phyloP scores from a whole-genome alignment of 2,888 invertebrate species.

The Ectemnius lituratus region DNA sequence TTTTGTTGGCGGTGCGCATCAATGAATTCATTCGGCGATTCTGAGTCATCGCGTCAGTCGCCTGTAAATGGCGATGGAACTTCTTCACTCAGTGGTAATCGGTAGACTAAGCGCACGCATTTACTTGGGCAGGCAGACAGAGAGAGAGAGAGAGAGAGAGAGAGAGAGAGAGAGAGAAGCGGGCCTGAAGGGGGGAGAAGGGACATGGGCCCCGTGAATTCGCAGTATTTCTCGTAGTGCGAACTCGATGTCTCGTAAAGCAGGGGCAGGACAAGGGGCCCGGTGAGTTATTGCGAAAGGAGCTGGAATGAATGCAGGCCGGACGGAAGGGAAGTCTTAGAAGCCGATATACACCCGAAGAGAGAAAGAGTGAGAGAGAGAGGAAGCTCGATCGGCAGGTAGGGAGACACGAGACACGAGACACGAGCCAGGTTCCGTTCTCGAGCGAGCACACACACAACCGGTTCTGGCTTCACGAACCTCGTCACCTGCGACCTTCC shows the following conservation, averaged over 20 bases:
- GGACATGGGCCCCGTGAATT: background rate
- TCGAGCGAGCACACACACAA: slow-evolving; percentile 42
- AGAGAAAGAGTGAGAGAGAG: slow-evolving; percentile 53
- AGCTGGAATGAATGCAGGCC: slow-evolving; percentile 19
- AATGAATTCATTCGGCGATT: slow-evolving; percentile 4
- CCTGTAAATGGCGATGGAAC: background rate
- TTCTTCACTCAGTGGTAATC: background rate
- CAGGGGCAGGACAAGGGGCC: slow-evolving; percentile 18
- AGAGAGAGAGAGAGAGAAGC: background rate
- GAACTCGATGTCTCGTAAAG: slow-evolving; percentile 3
- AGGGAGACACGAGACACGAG: slow-evolving; percentile 29
- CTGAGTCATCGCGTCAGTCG: background rate
- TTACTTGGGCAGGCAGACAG: background rate
- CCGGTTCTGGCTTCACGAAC: slow-evolving; percentile 64
- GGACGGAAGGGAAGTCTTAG: slow-evolving; percentile 57
- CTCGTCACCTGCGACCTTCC: slow-evolving; percentile 73
- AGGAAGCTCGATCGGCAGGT: slow-evolving; percentile 43
- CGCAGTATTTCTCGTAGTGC: slow-evolving; percentile 14
- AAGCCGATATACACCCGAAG: slow-evolving; percentile 42
- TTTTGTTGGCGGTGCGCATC: background rate
- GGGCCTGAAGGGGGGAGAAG: background rate
- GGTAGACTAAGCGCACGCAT: background rate
- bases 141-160: background rate
- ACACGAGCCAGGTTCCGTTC: slow-evolving; percentile 49
- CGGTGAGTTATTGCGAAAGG: slow-evolving; percentile 28